A percentile compares a stretch with the other conserved stretches of the same genome.
Evolutionary conservation across 2,888 invertebrate genomes (phyloP).

Genomic region (Imbricaverruca yamaguchii): DNA sequence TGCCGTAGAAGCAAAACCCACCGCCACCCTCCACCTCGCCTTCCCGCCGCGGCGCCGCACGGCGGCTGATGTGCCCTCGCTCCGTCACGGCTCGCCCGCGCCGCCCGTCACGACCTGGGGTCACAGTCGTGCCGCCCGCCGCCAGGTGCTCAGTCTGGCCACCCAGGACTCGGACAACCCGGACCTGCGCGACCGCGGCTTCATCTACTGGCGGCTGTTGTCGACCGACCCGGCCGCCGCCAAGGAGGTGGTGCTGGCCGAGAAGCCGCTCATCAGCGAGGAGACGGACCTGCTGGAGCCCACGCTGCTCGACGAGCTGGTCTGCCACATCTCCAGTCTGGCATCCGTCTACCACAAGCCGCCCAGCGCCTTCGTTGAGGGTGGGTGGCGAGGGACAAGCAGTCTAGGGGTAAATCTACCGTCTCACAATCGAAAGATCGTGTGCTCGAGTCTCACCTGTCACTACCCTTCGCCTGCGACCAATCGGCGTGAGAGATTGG

Average conservation of each 20-base stretch:
- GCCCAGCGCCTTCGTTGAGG: conserved; percentile 96
- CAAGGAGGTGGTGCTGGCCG: conserved; percentile 96
- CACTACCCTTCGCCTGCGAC: too few relatives aligned
- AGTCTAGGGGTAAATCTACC: too few relatives aligned
- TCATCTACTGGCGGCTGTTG: conserved; percentile 97
- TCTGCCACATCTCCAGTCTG: conserved; percentile 95
- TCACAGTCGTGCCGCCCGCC: too few relatives aligned
- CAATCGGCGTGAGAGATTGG: too few relatives aligned
- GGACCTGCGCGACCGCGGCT: conserved; percentile 93
- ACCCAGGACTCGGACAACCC: conserved; percentile 87
- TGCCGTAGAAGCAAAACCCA: too few relatives aligned
- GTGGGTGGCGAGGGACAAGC: conserved; percentile 44
- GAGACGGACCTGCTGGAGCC: conserved; percentile 98
- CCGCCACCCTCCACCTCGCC: too few relatives aligned
- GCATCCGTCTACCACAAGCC: conserved; percentile 99
- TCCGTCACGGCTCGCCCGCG: too few relatives aligned
- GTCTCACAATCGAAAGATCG: too few relatives aligned
- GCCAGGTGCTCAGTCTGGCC: conserved; percentile 60
- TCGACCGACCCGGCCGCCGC: conserved; percentile 99
- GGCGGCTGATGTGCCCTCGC: too few relatives aligned
- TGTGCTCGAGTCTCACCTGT: too few relatives aligned
- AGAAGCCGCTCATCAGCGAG: conserved; percentile 95
- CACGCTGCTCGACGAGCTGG: conserved; percentile 91
- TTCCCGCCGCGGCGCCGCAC: too few relatives aligned
- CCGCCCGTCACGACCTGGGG: too few relatives aligned